Evolutionary conservation across 2,113 vertebrate species (phyloP).

Genomic region (Tragelaphus imberbis): DNA sequence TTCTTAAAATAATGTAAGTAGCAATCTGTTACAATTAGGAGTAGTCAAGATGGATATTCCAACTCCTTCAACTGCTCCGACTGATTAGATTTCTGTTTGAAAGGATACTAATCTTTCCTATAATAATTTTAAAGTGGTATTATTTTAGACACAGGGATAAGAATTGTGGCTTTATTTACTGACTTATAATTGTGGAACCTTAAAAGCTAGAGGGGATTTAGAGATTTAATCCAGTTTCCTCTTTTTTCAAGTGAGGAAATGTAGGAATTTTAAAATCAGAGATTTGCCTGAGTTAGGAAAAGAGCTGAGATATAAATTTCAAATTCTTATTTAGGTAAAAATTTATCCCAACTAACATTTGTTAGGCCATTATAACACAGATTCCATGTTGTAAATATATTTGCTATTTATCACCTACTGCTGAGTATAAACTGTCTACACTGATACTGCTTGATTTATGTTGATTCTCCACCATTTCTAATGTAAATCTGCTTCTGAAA

Average conservation of each 20-base stretch:
- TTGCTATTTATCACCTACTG: neutral
- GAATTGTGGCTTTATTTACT: neutral
- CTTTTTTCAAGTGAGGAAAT: neutral
- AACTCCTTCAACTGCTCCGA: neutral
- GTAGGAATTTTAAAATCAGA: neutral
- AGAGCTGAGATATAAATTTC: neutral
- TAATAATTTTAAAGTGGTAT: neutral
- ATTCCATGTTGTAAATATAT: neutral
- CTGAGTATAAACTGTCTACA: neutral
- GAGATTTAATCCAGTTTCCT: neutral
- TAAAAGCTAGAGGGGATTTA: neutral
- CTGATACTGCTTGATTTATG: neutral
- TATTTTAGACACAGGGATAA: neutral
- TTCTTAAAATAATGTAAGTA: neutral
- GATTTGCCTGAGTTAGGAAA: neutral
- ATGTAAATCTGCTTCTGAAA: neutral
- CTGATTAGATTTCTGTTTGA: neutral
- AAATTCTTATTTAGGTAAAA: neutral
- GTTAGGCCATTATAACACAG: neutral
- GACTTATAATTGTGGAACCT: neutral
- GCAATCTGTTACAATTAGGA: neutral
- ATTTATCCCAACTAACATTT: neutral
- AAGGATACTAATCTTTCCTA: neutral
- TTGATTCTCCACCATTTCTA: neutral
- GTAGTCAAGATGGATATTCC: neutral